phyloP scores from a whole-genome alignment of 1,140 invertebrate species.

The Pteromalus puparum region DNA sequence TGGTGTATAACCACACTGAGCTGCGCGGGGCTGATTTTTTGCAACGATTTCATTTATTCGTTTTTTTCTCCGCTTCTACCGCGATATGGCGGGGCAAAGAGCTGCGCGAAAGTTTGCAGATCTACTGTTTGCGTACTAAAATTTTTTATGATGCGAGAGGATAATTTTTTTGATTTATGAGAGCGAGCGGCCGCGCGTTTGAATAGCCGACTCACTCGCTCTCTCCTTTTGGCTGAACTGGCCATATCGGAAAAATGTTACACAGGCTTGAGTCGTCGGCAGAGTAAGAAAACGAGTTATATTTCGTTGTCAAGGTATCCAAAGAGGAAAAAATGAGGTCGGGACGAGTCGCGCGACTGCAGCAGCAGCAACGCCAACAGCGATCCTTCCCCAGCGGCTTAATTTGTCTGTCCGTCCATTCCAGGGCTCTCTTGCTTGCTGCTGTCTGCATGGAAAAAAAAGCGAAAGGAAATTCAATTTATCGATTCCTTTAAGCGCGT shows the following conservation, averaged over 20 bases:
- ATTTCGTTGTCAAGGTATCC: conserved; percentile 16
- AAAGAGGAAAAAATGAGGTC: conserved; percentile 9
- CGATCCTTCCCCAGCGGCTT: conserved; percentile 45
- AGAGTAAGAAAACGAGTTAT: neutral
- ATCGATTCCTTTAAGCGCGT: conserved; percentile 41
- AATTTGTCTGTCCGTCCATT: conserved; percentile 51
- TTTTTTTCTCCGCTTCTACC: neutral
- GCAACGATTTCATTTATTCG: neutral
- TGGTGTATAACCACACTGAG: neutral
- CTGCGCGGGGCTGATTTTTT: neutral
- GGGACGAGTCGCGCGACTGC: neutral
- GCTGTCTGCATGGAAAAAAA: conserved; percentile 25
- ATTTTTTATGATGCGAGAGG: conserved; percentile 9
- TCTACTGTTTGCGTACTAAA: conserved; percentile 20
- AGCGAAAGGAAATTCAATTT: conserved; percentile 41
- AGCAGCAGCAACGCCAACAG: neutral
- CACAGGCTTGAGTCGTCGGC: neutral
- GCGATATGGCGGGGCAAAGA: conserved; percentile 7
- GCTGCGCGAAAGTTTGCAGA: conserved; percentile 1
- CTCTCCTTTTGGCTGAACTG: neutral
- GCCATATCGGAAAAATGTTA: neutral
- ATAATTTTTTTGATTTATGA: conserved; percentile 25
- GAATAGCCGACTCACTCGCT: neutral
- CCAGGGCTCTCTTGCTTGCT: neutral
- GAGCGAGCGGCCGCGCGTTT: neutral